These are phyloP conservation scores for Creontiades dilutus DNA, from an alignment of 2,888 invertebrate species.

Conservation along the genomic window DNA sequence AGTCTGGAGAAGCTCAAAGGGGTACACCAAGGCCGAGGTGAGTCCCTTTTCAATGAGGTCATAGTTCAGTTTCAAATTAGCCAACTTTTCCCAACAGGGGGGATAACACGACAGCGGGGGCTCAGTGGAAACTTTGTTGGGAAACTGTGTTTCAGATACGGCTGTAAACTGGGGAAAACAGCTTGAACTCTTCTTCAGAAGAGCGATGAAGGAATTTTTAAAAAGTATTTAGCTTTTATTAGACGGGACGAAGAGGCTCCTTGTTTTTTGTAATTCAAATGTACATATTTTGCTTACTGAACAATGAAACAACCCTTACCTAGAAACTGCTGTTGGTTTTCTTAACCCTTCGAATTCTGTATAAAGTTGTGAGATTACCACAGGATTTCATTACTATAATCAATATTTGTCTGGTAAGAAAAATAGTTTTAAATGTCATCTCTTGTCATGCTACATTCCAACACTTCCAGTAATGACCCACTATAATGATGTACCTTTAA, in stretches of 20 bases:
- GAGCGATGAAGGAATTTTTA: not conserved
- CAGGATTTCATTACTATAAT: no score
- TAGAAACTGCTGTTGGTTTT: no score
- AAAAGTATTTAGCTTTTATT: not conserved
- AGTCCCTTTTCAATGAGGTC: not conserved
- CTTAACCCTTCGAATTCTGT: no score
- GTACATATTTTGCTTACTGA: not conserved
- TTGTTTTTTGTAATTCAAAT: no score
- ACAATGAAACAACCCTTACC: no score
- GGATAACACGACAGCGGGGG: not conserved
- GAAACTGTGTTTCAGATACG: not conserved
- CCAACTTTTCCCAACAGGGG: not conserved
- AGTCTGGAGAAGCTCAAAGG: not conserved
- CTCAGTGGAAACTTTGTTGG: constrained; percentile 9
- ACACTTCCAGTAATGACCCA: no score
- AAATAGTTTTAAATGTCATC: no score
- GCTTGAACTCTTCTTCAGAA: not conserved
- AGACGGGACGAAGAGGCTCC: not conserved
- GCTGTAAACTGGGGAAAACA: not conserved
- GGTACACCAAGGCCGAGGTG: not conserved
- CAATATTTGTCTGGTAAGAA: no score
- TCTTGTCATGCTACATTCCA: no score
- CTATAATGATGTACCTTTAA: no score
- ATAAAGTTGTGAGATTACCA: no score
- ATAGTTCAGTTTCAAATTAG: constrained; percentile 35